These are phyloP conservation scores for Crotalus horridus DNA, from an alignment of 2,113 vertebrate genomes.

Conservation along the genomic window DNA sequence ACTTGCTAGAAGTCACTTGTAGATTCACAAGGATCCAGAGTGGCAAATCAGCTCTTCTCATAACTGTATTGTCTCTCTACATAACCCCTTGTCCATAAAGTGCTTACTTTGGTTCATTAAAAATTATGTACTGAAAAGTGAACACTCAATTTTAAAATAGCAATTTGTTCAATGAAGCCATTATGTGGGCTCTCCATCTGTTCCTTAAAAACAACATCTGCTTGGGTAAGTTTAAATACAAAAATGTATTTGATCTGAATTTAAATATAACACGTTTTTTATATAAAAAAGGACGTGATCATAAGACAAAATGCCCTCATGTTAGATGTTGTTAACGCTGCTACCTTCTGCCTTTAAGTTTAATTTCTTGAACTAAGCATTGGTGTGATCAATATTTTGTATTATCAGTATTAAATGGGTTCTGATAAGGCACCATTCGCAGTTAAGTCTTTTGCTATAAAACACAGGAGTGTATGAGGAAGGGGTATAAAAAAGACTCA, in stretches of 20 bases:
- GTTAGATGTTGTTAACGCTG: not conserved
- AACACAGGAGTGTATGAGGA: not conserved
- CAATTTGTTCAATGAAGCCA: conserved; percentile 40
- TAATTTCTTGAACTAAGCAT: not conserved
- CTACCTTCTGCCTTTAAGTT: not conserved
- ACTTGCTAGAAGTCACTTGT: not conserved
- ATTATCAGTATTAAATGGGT: not conserved
- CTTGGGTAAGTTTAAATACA: conserved; percentile 41
- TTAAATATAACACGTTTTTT: conserved; percentile 26
- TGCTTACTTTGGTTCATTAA: conserved; percentile 14
- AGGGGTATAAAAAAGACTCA: not conserved
- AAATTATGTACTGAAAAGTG: conserved; percentile 32
- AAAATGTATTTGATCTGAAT: conserved; percentile 36
- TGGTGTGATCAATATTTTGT: conserved; percentile 12
- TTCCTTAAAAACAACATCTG: conserved; percentile 58
- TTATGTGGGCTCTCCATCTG: conserved; percentile 50
- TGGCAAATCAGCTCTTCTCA: not conserved
- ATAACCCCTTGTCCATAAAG: conserved; percentile 17
- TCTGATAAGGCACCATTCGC: not conserved
- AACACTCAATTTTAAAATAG: conserved; percentile 41
- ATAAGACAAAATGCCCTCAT: conserved; percentile 11
- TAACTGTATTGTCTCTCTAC: not conserved
- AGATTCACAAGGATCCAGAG: not conserved
- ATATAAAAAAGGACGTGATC: conserved; percentile 7
- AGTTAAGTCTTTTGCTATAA: not conserved